Evolutionary conservation across 2,797 vertebrate genomes (phyloP).

Genomic region (Myotis daubentonii): DNA sequence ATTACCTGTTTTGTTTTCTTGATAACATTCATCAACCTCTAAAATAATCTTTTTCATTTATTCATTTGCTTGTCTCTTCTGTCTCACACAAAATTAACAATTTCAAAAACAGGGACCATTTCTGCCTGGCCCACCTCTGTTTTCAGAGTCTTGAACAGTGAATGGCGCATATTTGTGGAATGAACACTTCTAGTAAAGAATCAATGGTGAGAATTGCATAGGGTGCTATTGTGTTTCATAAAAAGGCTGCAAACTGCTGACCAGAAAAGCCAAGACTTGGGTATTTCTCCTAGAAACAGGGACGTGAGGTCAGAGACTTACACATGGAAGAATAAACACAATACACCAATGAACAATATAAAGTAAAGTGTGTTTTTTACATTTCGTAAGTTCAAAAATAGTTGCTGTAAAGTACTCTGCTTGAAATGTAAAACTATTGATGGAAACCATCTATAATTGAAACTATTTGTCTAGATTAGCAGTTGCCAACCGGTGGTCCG

Average conservation of each 20-base stretch:
- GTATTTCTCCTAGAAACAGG: neutral
- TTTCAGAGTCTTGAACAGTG: neutral
- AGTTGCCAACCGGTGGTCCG: too few relatives aligned
- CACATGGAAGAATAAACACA: neutral
- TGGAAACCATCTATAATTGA: neutral
- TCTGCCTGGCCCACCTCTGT: neutral
- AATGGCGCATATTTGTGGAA: neutral
- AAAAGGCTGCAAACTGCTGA: neutral
- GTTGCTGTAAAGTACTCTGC: neutral
- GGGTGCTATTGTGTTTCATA: neutral
- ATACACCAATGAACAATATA: neutral
- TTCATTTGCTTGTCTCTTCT: neutral
- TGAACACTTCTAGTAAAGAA: neutral
- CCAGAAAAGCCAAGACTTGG: neutral
- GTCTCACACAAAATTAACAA: neutral
- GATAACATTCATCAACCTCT: neutral
- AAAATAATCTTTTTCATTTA: neutral
- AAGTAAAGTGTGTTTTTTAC: neutral
- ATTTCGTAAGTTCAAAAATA: constrained; percentile 32
- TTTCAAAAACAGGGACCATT: constrained; percentile 3
- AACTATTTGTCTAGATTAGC: neutral
- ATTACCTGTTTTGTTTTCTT: constrained; percentile 2
- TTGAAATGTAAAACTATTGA: constrained; percentile 12
- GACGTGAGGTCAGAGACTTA: neutral
- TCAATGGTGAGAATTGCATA: neutral